These are phyloP conservation scores for Chrysochloris asiatica DNA, from an alignment of 2,113 vertebrate genomes.

Conservation along the genomic window DNA sequence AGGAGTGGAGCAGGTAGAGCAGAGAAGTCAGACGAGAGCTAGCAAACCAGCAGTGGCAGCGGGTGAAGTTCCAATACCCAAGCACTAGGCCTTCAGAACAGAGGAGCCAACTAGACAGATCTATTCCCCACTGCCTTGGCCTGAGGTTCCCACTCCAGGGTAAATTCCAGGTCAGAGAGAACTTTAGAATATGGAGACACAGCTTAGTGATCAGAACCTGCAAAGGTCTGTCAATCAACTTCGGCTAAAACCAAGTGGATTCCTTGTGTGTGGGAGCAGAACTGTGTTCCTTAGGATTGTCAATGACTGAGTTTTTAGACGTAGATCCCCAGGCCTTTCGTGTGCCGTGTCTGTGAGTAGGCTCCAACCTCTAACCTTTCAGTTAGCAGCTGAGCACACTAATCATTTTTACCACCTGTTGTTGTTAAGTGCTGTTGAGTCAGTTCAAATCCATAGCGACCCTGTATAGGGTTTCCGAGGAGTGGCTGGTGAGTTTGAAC, in stretches of 20 bases:
- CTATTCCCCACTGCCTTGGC: background rate
- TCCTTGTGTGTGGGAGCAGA: background rate
- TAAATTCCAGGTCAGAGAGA: background rate
- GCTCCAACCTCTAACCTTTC: background rate
- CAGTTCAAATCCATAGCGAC: too few relatives aligned
- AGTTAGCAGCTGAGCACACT: too few relatives aligned
- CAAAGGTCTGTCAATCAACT: background rate
- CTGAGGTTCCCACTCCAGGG: background rate
- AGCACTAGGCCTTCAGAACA: background rate
- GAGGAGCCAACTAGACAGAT: background rate
- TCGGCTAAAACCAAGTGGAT: background rate
- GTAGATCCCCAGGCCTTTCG: background rate
- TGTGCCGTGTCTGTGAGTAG: background rate
- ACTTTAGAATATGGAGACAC: background rate
- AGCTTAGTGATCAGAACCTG: background rate
- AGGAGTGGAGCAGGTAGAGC: background rate
- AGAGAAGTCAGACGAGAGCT: background rate
- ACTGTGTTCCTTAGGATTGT: background rate
- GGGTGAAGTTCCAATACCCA: background rate
- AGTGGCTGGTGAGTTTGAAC: too few relatives aligned
- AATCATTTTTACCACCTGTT: too few relatives aligned
- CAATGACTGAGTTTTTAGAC: background rate
- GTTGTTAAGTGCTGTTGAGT: too few relatives aligned
- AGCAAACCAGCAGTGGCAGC: background rate
- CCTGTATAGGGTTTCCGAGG: too few relatives aligned